Base-by-base conservation (phyloP, 2,888 invertebrate species). In the Tuta absoluta region DNA sequence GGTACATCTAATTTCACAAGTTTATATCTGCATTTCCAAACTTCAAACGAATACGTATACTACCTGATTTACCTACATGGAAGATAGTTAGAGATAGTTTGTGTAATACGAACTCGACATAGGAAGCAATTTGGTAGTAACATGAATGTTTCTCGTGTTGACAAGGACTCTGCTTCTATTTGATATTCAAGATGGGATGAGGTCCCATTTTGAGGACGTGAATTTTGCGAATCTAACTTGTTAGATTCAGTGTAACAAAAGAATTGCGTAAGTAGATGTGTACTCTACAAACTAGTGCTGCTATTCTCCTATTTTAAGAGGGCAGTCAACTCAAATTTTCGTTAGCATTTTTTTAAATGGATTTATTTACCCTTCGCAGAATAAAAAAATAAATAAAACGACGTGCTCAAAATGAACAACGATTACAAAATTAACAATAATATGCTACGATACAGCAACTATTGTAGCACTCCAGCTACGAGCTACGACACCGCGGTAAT, bases 61-160 rank as follows among this genome's bases (percentile, higher is more conserved):
- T 33, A 33, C 8, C 1, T 33, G 10, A 33, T 33, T 10, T 10
- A 33, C 45, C 45, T 17, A 45, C 45, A 45, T 45, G 45, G n/a
- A 0, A n/a, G 17, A 17, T 45, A 45, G 45, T 23, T 53, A 23
- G 51, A 28, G 56, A 33, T 56, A 56, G 56, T 56, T 63, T 58
- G 63, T 63, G 56, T 56, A 56, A 56, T 56, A 45, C 28, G 48
- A 28, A 28, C 61, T 33, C 56, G 24, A 75, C 62, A 64, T 71
- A 69, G 72, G 72, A 77, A 79, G 78, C 79, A 82, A 82, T 82
- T 81, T 80, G 78, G 77, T 75, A 75, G 75, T 75, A 72, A 77
- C 76, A 75, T 70, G 71, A 75, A 77, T 80, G 73, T 75, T 75
- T 73, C 67, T 63, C 75, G 63, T 75, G 79, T 80, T 80, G 80